Conservation (phyloP, 2,888 invertebrate species). For the Thecophora atra region DNA sequence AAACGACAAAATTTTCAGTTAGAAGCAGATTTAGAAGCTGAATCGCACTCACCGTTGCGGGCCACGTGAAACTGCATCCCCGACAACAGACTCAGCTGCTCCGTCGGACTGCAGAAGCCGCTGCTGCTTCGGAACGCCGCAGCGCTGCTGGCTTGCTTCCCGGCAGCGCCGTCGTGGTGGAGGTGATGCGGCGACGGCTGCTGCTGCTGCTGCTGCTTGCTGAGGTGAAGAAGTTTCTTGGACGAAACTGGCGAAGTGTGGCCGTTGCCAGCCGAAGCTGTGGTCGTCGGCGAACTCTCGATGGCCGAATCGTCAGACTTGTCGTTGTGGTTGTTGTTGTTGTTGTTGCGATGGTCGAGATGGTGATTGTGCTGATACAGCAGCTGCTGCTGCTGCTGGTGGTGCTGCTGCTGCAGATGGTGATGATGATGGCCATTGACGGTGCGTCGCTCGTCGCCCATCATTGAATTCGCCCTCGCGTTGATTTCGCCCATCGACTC, state of each 20-base stretch:
- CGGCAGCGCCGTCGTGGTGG: constrained; percentile 6
- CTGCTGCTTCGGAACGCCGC: constrained; percentile 5
- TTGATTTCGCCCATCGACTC: constrained; percentile 45
- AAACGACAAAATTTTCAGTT: too few species aligned
- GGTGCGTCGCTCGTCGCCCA: constrained; percentile 49
- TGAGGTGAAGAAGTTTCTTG: constrained; percentile 52
- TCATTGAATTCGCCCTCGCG: constrained; percentile 48
- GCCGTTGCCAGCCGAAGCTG: constrained; percentile 43
- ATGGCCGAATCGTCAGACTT: constrained; percentile 62
- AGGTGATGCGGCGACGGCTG: constrained; percentile 35
- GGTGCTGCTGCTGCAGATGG: constrained; percentile 39
- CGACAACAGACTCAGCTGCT: constrained; percentile 54
- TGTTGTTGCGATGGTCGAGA: constrained; percentile 36
- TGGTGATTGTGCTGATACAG: constrained; percentile 35
- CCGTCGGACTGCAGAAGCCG: constrained; percentile 41
- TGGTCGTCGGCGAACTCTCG: constrained; percentile 60
- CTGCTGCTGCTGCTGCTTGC: constrained; percentile 45
- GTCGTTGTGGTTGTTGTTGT: constrained; percentile 45
- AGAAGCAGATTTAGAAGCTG: not conserved
- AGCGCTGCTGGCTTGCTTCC: constrained; percentile 41
- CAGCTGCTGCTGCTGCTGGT: constrained; percentile 42
- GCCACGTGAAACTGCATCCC: constrained; percentile 80
- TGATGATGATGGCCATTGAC: constrained; percentile 52
- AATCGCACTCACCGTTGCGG: constrained; percentile 76
- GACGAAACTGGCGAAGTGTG: constrained; percentile 56